Base-by-base conservation (phyloP, 92 coral and sea anemone species). In the Montipora capitata region DNA sequence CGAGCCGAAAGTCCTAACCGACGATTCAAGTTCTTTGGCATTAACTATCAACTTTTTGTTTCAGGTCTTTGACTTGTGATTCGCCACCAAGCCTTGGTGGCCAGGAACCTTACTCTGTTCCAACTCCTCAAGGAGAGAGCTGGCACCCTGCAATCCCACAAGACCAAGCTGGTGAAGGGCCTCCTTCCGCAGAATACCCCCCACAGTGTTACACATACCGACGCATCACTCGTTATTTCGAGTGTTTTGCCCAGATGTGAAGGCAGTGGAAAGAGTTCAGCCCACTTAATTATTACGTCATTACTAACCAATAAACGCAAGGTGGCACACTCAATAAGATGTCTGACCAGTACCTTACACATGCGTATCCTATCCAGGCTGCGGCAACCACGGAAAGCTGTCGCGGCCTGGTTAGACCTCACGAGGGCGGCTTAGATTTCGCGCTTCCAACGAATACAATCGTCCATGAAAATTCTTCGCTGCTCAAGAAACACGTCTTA, bases 111-210 rank as follows among this genome's bases (percentile, higher is more conserved):
- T 74, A 79, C 63, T 66, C 85, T 72, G 57, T 72, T 74, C 65
- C 77, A 59, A 12, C 87, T 8, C 41, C 84, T 1, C 86, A 78
- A 35, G 41, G 76, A 10, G 91, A 82, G 38, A 39, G 63, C 88
- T 92, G 95, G 95, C 85, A 92, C 91, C 91, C 61, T 62, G 63
- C 91, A 5, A 54, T 52, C 74, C 93, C 82, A 69, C 86, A 88
- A 89, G 93, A 92, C 63, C 65, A 43, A 42, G 84, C 88, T 56
- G 59, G 73, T 58, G 80, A 80, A 59, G 61, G 17, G 11, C 13
- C 81, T 16, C 82, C 82, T 79, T 11, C 83, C 62, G 62, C 67
- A 10, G 69, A 72, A 45, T 83, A 18, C 61, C 57, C 85, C 74
- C 74, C 56, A 56, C 52, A 81, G 51, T 81, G 85, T 72, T 81